Base-by-base conservation (phyloP, 2,888 invertebrate species). In the Heteromurus nitidus region DNA sequence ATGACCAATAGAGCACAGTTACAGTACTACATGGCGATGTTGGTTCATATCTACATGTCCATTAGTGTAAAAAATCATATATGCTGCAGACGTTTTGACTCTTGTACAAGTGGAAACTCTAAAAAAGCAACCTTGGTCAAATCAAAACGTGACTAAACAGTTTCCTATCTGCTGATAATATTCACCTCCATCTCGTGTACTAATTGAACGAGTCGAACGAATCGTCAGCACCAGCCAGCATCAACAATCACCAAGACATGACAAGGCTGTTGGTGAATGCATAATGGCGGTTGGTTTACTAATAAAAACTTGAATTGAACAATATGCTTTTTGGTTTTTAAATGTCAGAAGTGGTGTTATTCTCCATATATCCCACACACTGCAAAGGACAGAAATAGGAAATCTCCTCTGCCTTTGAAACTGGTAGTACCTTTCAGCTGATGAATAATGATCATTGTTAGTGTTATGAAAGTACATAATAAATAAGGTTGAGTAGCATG, bases 141-240 rank as follows among this genome's bases (percentile, higher is more conserved):
- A 76, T 30, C 55, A 76, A 68, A 76, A 68, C 76, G 76, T 76
- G 76, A 76, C 76, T 68, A 68, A 44, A 50, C 76, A 76, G 28
- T 75, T 75, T 75, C 64, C 67, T 55, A 55, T 65, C 44, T 55
- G 53, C 24, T 53, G 24, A 53, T 24, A 28, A 62, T 67, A 58
- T 28, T 65, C 42, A 64, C 67, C 73, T 58, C 58, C 42, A 67
- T 68, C 13, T 5, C 67, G 58, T 68, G 24, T 11, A 31, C 53
- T 31, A 20, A n/a, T 30, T 36, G 22, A 47, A 20, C 22, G 3
- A 60, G 22, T 18, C n/a, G 50, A 3, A 3, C 13, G 22, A 24
- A 9, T 44, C 24, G 13, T 16, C 22, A 42, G 30, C 9, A 24
- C 31, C n/a, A 62, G 30, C n/a, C 11, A 31, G 30, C 20, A 36